Evolutionary conservation across 1,140 invertebrate species (phyloP).

Genomic region (Saccostrea cuccullata): DNA sequence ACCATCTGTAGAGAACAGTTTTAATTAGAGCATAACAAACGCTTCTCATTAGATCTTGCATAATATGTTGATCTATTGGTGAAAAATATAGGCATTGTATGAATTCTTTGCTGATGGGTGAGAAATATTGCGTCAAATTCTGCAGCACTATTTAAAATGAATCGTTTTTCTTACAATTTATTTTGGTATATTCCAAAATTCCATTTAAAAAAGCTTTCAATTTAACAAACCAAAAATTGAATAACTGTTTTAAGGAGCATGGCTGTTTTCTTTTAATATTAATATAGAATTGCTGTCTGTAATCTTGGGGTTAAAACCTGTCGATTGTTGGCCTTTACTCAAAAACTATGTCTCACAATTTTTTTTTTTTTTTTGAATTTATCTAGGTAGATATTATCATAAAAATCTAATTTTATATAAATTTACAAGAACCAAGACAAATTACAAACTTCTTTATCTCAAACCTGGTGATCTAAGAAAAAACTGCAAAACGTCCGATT

Average conservation of each 20-base stretch:
- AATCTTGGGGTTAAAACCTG: no score
- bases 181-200: neutral
- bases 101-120: constrained; percentile 19
- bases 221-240: neutral
- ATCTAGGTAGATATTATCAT: no score
- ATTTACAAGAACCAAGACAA: no score
- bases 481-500: no score
- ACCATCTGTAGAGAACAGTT: neutral
- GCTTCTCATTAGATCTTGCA: constrained; percentile 13
- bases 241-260: neutral
- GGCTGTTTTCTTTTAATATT: no score
- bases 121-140: neutral
- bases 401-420: no score
- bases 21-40: constrained; percentile 23
- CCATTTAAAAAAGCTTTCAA: neutral
- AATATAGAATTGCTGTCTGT: no score
- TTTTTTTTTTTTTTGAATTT: no score
- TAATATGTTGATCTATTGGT: constrained; percentile 18
- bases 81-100: neutral
- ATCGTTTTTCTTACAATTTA: neutral
- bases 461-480: no score
- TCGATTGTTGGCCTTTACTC: no score
- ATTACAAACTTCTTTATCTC: no score
- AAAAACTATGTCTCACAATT: no score
- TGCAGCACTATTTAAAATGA: neutral